Percentiles rank a stretch among this genome's conserved stretches.
Evolutionary conservation across 2,888 invertebrate species (phyloP).

Genomic region (Hydrotaea cyrtoneurina): DNA sequence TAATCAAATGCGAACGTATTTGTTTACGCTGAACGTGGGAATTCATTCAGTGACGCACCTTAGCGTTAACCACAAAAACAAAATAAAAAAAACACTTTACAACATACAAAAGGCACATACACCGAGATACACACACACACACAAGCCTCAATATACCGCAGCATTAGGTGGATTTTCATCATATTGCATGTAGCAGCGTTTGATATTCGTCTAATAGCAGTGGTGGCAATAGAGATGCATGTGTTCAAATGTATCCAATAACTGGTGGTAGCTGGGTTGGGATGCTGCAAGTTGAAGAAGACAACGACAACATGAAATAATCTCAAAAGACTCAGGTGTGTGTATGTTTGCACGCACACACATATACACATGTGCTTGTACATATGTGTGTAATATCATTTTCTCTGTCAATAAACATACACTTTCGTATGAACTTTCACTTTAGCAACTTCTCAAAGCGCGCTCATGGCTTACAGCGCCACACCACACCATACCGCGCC

Average conservation of each 20-base stretch:
- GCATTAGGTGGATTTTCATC: too few relatives aligned
- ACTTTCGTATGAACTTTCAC: slow-evolving; percentile 67
- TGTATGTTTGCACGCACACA: too few relatives aligned
- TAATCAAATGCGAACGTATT: not conserved
- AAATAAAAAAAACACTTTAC: not conserved
- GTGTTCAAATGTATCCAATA: not conserved
- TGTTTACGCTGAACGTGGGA: slow-evolving; percentile 54
- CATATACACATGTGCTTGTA: not conserved
- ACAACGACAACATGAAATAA: not conserved
- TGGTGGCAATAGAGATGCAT: too few relatives aligned
- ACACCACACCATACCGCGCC: not conserved
- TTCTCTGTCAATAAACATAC: slow-evolving; percentile 63
- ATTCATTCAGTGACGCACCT: slow-evolving; percentile 46
- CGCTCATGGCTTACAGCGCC: slow-evolving; percentile 14
- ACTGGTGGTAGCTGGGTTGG: not conserved
- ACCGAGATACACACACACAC: not conserved
- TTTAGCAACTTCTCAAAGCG: slow-evolving; percentile 40
- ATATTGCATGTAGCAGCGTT: not conserved
- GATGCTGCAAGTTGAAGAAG: slow-evolving; percentile 25
- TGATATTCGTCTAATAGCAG: not conserved
- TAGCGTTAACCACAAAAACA: slow-evolving; percentile 29
- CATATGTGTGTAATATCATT: slow-evolving; percentile 36
- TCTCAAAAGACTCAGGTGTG: not conserved
- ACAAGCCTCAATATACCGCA: not conserved
- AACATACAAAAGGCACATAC: not conserved